Evolutionary conservation across 2,888 invertebrate genomes (phyloP).

Genomic region (Drosophila mayaguana): DNA sequence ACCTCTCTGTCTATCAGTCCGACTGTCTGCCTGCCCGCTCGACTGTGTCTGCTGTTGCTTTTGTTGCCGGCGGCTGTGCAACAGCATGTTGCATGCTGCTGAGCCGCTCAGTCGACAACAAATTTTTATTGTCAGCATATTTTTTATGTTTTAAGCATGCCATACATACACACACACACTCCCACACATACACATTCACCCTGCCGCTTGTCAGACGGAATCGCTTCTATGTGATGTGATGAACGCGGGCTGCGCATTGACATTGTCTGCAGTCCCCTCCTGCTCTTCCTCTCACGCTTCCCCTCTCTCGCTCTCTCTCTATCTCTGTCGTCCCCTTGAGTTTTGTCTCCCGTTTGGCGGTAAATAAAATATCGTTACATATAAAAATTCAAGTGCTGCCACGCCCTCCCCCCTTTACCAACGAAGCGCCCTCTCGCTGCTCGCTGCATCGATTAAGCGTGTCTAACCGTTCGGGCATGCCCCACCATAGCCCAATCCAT

Average conservation of each 20-base stretch:
- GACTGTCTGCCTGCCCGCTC: slow-evolving; percentile 2
- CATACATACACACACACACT: background rate
- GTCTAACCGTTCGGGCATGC: slow-evolving; percentile 47
- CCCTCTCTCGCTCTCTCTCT: background rate
- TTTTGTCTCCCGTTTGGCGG: slow-evolving; percentile 77
- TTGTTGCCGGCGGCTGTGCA: slow-evolving; percentile 55
- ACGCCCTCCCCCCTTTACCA: background rate
- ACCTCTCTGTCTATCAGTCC: background rate
- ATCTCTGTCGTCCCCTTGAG: slow-evolving; percentile 8
- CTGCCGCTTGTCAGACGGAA: slow-evolving; percentile 26
- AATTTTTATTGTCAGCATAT: slow-evolving; percentile 80
- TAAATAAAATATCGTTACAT: slow-evolving; percentile 78
- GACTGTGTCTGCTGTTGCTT: slow-evolving; percentile 22
- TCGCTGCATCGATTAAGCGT: slow-evolving; percentile 73
- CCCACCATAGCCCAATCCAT: slow-evolving; percentile 34
- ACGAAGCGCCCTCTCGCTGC: background rate
- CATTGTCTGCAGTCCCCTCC: slow-evolving; percentile 57
- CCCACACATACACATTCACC: background rate
- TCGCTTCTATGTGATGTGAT: slow-evolving; percentile 61
- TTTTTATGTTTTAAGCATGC: slow-evolving; percentile 73
- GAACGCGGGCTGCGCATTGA: slow-evolving; percentile 72
- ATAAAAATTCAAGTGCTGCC: slow-evolving; percentile 64
- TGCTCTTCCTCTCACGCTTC: background rate
- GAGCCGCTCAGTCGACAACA: slow-evolving; percentile 67
- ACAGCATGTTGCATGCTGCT: slow-evolving; percentile 78